Conservation (phyloP, 2,888 invertebrate species). For the Alcis repandata region DNA sequence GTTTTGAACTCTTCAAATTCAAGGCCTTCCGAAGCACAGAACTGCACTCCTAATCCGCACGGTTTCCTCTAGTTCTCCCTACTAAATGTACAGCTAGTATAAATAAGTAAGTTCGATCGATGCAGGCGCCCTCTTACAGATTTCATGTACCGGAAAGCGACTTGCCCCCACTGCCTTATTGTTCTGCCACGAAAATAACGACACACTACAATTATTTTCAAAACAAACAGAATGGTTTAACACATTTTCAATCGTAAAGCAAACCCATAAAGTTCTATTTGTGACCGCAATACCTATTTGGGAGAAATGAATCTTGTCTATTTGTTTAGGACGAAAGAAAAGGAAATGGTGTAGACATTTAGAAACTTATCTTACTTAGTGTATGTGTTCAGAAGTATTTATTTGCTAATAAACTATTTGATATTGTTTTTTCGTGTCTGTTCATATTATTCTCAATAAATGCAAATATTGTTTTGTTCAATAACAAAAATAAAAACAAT, state of each 20-base stretch:
- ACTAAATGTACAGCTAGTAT: background rate
- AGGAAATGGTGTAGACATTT: background rate
- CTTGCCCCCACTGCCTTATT: conserved; percentile 60
- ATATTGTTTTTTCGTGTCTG: no score
- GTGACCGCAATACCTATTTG: background rate
- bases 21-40: background rate
- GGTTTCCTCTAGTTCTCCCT: background rate
- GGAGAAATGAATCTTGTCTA: background rate
- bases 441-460: no score
- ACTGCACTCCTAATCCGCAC: background rate
- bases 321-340: conserved; percentile 14
- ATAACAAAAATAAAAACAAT: no score
- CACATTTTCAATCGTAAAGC: conserved; percentile 36
- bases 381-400: no score
- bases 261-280: conserved; percentile 7
- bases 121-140: conserved; percentile 57
- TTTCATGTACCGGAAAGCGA: conserved; percentile 68
- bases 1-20: no score
- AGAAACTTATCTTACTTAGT: background rate
- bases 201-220: conserved; percentile 32
- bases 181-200: conserved; percentile 59
- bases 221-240: conserved; percentile 27
- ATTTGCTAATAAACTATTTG: no score
- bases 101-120: conserved; percentile 50
- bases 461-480: no score